phyloP scores from a whole-genome alignment of 2,888 invertebrate species.

The Drosophila setosimentum region DNA sequence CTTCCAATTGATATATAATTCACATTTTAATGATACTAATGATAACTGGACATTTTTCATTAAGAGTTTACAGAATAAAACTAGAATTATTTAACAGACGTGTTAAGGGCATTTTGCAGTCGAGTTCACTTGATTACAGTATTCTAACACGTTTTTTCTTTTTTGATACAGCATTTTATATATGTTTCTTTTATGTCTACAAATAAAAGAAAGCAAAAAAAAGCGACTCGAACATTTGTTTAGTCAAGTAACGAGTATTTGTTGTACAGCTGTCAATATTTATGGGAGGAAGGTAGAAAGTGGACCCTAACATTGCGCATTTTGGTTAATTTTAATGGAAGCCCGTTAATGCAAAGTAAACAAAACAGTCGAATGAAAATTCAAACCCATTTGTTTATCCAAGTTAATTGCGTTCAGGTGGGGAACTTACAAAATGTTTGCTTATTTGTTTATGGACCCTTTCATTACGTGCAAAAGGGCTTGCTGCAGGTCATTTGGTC shows the following conservation, averaged over 20 bases:
- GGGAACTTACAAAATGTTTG: constrained; percentile 44
- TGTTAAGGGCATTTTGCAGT: background rate
- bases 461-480: constrained; percentile 52
- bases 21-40: background rate
- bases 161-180: constrained; percentile 2
- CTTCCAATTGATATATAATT: background rate
- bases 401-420: constrained; percentile 67
- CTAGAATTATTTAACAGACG: background rate
- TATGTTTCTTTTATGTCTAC: constrained; percentile 50
- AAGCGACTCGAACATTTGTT: constrained; percentile 45
- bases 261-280: constrained; percentile 43
- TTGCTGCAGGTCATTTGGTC: constrained; percentile 27
- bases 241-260: constrained; percentile 25
- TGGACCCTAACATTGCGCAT: constrained; percentile 29
- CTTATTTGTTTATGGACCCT: constrained; percentile 59
- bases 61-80: background rate
- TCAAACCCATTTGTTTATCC: constrained; percentile 45
- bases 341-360: constrained; percentile 72
- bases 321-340: constrained; percentile 56
- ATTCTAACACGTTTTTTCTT: too few species aligned
- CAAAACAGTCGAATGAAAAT: constrained; percentile 47
- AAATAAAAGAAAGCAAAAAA: constrained; percentile 52
- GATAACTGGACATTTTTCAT: background rate
- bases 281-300: background rate
- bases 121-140: background rate